Conservation (phyloP, 2,888 invertebrate genomes). For the Bellardia bayeri region DNA sequence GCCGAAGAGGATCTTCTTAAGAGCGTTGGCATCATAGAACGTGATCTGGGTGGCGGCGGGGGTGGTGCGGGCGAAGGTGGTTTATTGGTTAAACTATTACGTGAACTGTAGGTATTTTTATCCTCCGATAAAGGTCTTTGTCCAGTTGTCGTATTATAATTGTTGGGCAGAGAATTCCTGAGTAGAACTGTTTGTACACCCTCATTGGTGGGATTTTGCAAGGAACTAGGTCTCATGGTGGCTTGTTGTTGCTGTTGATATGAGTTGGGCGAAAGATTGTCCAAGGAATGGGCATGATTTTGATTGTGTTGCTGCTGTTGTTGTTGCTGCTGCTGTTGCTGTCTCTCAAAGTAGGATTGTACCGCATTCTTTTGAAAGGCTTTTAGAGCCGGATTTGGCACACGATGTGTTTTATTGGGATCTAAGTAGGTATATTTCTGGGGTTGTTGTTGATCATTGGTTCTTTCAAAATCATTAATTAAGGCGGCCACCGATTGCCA, state of each 20-base stretch:
- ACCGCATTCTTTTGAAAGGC: constrained; percentile 93
- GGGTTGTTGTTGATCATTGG: constrained; percentile 77
- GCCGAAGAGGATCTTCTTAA: constrained; percentile 87
- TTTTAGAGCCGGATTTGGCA: constrained; percentile 90
- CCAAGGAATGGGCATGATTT: constrained; percentile 87
- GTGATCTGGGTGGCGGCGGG: constrained; percentile 83
- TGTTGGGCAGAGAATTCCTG: constrained; percentile 83
- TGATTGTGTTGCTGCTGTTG: constrained; percentile 85
- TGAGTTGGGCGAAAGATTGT: constrained; percentile 86
- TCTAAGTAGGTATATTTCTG: constrained; percentile 89
- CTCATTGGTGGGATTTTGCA: constrained; percentile 65
- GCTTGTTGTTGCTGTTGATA: constrained; percentile 84
- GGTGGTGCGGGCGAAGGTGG: constrained; percentile 83
- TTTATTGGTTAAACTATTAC: constrained; percentile 65
- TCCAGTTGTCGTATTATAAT: constrained; percentile 68
- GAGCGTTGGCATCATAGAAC: constrained; percentile 80
- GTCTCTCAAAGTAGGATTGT: constrained; percentile 91
- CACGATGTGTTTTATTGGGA: constrained; percentile 89
- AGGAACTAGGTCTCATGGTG: constrained; percentile 75
- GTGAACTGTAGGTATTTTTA: constrained; percentile 56
- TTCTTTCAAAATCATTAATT: constrained; percentile 87
- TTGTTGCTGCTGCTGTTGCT: constrained; percentile 84
- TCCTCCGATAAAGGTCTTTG: constrained; percentile 68
- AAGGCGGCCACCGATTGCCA: constrained; percentile 88
- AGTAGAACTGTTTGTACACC: constrained; percentile 73